Evolutionary conservation across 2,888 invertebrate genomes (phyloP).

Genomic region (Apamea monoglypha): DNA sequence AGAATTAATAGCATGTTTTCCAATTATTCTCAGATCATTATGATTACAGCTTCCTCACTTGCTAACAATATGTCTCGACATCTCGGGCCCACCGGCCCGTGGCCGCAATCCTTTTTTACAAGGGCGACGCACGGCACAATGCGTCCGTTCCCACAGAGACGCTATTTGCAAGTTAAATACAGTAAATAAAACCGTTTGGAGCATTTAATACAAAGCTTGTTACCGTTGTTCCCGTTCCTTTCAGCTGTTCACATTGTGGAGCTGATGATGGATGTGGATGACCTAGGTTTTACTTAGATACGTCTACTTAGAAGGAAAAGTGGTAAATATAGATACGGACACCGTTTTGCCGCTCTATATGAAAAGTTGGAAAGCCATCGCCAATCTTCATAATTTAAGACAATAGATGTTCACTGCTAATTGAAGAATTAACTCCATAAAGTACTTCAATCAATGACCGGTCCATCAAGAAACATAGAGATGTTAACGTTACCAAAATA

Average conservation of each 20-base stretch:
- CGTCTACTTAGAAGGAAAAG: not conserved
- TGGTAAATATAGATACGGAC: too few relatives aligned
- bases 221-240: conserved; percentile 37
- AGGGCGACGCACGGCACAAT: conserved; percentile 44
- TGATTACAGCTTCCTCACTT: conserved; percentile 18
- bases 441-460: not conserved
- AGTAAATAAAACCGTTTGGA: conserved; percentile 54
- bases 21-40: not conserved
- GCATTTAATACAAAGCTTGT: conserved; percentile 47
- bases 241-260: conserved; percentile 26
- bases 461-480: not conserved
- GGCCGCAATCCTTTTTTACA: conserved; percentile 25
- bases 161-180: conserved; percentile 61
- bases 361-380: not conserved
- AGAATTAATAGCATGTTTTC: not conserved
- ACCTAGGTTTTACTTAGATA: conserved; percentile 10
- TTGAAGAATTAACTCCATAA: not conserved
- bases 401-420: not conserved
- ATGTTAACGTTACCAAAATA: not conserved
- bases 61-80: conserved; percentile 5
- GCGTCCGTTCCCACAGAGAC: conserved; percentile 39
- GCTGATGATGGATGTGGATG: conserved; percentile 12
- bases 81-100: not conserved
- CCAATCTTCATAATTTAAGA: not conserved
- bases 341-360: too few relatives aligned